A percentile compares a stretch with the other conserved stretches of the same genome.
Conservation (phyloP, 1,140 invertebrate genomes). For the Aphidius ervi region DNA sequence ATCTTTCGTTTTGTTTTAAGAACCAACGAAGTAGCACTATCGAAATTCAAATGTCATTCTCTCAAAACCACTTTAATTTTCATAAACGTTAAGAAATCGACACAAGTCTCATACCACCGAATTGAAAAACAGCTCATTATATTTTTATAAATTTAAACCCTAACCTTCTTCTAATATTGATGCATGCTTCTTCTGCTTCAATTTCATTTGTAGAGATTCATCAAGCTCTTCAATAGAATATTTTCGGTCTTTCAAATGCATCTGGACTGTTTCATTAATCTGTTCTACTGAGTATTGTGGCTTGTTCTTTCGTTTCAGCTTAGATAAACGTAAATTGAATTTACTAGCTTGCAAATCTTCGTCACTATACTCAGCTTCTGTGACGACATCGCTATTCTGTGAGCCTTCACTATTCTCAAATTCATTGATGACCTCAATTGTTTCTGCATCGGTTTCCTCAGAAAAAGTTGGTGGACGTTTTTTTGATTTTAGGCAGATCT, state of each 20-base stretch:
- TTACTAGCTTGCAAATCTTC: slow-evolving; percentile 58
- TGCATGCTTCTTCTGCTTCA: slow-evolving; percentile 42
- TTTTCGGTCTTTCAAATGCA: slow-evolving; percentile 56
- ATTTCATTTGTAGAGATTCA: slow-evolving; percentile 59
- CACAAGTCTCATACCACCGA: background rate
- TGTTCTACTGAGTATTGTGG: slow-evolving; percentile 45
- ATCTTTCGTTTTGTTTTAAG: too few species aligned
- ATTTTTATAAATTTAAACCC: slow-evolving; percentile 20
- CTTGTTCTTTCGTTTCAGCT: slow-evolving; percentile 45
- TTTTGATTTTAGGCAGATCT: slow-evolving; percentile 71
- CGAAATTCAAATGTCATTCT: too few species aligned
- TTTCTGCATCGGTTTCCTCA: slow-evolving; percentile 69
- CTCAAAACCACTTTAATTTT: too few species aligned
- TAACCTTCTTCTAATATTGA: slow-evolving; percentile 66
- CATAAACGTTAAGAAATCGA: too few species aligned
- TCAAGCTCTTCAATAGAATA: slow-evolving; percentile 52
- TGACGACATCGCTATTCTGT: slow-evolving; percentile 55
- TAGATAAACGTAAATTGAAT: slow-evolving; percentile 43
- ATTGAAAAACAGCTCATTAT: slow-evolving; percentile 14
- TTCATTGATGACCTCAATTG: slow-evolving; percentile 67
- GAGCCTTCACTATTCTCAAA: slow-evolving; percentile 53
- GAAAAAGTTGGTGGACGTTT: slow-evolving; percentile 64
- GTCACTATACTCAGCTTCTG: slow-evolving; percentile 62
- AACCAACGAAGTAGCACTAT: too few species aligned
- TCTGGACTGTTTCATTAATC: slow-evolving; percentile 50